Conservation (phyloP, 2,888 invertebrate genomes). For the Linnaemya vulpina region DNA sequence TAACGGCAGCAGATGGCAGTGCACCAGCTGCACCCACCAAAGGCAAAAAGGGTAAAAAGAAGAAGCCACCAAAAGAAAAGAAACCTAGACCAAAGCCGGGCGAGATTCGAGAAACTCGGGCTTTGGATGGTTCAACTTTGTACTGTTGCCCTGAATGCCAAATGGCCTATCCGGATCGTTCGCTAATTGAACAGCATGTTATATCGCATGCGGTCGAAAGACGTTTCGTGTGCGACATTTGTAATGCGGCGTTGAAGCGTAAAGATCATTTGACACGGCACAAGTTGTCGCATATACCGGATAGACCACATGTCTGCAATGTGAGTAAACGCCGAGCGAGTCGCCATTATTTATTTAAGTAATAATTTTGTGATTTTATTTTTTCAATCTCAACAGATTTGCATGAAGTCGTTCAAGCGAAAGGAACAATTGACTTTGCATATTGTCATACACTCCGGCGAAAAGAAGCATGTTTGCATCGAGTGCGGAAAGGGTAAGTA, state of each 20-base stretch:
- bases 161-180: constrained; percentile 94
- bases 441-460: constrained; percentile 95
- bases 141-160: constrained; percentile 95
- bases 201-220: constrained; percentile 93
- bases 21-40: constrained; percentile 81
- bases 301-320: constrained; percentile 93
- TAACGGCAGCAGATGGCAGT: constrained; percentile 82
- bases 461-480: constrained; percentile 93
- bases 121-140: constrained; percentile 91
- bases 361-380: background rate
- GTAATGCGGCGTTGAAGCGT: constrained; percentile 93
- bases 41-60: constrained; percentile 84
- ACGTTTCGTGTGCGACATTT: constrained; percentile 93
- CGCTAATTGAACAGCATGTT: constrained; percentile 92
- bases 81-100: constrained; percentile 89
- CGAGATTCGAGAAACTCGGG: constrained; percentile 85
- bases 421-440: constrained; percentile 94
- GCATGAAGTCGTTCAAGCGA: constrained; percentile 93
- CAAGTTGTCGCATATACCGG: constrained; percentile 94
- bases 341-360: background rate
- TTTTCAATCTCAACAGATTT: constrained; percentile 83
- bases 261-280: constrained; percentile 94
- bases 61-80: constrained; percentile 87
- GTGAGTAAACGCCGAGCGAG: constrained; percentile 80
- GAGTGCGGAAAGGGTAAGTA: constrained; percentile 92